Evolutionary conservation across 2,888 invertebrate species (phyloP).

Genomic region (Cephus pygmeus): DNA sequence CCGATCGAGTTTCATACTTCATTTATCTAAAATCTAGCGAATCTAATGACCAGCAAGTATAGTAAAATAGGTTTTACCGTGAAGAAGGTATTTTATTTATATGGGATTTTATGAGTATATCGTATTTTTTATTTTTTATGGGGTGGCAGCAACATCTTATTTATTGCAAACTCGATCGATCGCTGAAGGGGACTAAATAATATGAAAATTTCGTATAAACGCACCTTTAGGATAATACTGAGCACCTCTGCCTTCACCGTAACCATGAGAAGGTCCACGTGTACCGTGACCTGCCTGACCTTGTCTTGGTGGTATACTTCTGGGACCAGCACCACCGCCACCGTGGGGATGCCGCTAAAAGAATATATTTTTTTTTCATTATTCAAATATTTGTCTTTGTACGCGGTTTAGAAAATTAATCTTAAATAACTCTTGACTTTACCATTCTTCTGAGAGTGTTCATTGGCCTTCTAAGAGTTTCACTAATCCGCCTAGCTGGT

Average conservation of each 20-base stretch:
- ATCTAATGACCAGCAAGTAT: not conserved
- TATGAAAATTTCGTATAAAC: slow-evolving; percentile 14
- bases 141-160: not conserved
- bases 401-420: not conserved
- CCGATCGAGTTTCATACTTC: not conserved
- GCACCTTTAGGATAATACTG: slow-evolving; percentile 81
- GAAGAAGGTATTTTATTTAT: not conserved
- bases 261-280: slow-evolving; percentile 75
- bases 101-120: not conserved
- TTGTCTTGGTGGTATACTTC: slow-evolving; percentile 57
- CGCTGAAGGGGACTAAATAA: slow-evolving; percentile 21
- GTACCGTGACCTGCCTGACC: slow-evolving; percentile 52
- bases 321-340: slow-evolving; percentile 60
- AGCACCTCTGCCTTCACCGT: slow-evolving; percentile 76
- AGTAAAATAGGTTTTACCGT: not conserved
- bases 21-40: not conserved
- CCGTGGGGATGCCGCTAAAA: slow-evolving; percentile 67
- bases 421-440: slow-evolving; percentile 37
- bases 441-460: slow-evolving; percentile 91
- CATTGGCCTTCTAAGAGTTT: slow-evolving; percentile 91
- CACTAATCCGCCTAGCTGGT: slow-evolving; percentile 92
- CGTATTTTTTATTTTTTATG: not conserved
- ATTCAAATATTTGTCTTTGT: not conserved
- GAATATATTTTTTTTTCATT: not conserved
- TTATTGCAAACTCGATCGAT: slow-evolving; percentile 38